phyloP scores from a whole-genome alignment of 2,888 invertebrate genomes.

The Chrysopilus asiliformis region DNA sequence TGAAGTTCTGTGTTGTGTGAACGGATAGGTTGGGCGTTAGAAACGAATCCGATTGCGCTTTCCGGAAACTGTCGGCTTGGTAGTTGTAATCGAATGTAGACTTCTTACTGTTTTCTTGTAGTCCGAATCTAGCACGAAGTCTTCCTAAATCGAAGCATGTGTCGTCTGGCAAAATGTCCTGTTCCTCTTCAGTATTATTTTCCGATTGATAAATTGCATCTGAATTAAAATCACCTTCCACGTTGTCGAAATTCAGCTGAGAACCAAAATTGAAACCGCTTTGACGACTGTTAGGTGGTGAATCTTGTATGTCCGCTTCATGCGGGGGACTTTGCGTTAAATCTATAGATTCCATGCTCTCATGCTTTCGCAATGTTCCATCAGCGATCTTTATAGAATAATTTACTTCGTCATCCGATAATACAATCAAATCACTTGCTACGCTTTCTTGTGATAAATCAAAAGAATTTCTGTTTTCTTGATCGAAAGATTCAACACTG shows the following conservation, averaged over 20 bases:
- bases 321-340: background rate
- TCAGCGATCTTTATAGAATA: conserved; percentile 41
- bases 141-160: too few relatives aligned
- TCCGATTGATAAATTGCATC: background rate
- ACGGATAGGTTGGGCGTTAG: conserved; percentile 8
- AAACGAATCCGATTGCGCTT: conserved; percentile 24
- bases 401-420: conserved; percentile 43
- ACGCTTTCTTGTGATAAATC: conserved; percentile 3
- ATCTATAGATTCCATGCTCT: background rate
- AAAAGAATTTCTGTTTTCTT: too few relatives aligned
- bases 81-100: conserved; percentile 2
- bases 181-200: background rate
- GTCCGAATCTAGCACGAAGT: too few relatives aligned
- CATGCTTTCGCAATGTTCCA: conserved; percentile 16
- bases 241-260: background rate
- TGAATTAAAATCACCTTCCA: background rate
- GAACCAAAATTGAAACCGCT: too few relatives aligned
- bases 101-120: background rate
- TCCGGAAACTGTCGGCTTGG: conserved; percentile 11
- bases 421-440: conserved; percentile 24
- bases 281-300: background rate
- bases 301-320: background rate
- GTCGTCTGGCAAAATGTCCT: too few relatives aligned
- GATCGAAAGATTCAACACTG: too few relatives aligned
- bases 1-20: conserved; percentile 12